Evolutionary conservation across 2,888 invertebrate genomes (phyloP).

Genomic region (Tipula vernalis): DNA sequence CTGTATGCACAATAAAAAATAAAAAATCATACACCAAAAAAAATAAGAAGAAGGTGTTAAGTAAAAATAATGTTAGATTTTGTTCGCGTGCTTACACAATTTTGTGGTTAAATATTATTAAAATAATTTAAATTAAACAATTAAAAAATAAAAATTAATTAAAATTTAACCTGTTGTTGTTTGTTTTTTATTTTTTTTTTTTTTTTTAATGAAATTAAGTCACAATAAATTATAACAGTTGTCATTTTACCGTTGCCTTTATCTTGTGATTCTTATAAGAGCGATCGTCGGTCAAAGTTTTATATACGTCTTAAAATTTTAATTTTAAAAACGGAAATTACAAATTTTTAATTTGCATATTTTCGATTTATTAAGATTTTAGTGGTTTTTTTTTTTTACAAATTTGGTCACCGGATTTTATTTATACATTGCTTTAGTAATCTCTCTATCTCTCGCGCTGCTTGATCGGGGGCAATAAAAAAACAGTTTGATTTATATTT

Average conservation of each 20-base stretch:
- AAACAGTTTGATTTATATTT: background rate
- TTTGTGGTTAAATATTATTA: background rate
- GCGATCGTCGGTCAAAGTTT: background rate
- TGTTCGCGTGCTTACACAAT: slow-evolving; percentile 4
- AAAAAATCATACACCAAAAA: background rate
- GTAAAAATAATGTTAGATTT: slow-evolving; percentile 4
- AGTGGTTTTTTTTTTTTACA: background rate
- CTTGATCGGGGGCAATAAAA: background rate
- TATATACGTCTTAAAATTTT: background rate
- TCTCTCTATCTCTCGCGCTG: background rate
- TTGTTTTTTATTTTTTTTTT: too few species aligned
- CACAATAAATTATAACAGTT: background rate
- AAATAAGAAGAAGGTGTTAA: background rate
- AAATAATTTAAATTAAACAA: background rate
- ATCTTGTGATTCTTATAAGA: background rate
- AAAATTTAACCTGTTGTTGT: background rate
- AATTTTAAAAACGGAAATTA: background rate
- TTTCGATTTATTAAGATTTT: background rate
- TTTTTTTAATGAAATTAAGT: background rate
- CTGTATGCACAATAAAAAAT: background rate
- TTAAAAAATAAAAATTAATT: background rate
- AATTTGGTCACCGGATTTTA: background rate
- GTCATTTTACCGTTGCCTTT: background rate
- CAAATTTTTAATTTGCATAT: background rate
- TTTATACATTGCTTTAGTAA: background rate